A percentile compares a stretch with the other conserved stretches of the same genome.
phyloP scores from a whole-genome alignment of 2,113 vertebrate genomes.

The Manacus vitellinus region DNA sequence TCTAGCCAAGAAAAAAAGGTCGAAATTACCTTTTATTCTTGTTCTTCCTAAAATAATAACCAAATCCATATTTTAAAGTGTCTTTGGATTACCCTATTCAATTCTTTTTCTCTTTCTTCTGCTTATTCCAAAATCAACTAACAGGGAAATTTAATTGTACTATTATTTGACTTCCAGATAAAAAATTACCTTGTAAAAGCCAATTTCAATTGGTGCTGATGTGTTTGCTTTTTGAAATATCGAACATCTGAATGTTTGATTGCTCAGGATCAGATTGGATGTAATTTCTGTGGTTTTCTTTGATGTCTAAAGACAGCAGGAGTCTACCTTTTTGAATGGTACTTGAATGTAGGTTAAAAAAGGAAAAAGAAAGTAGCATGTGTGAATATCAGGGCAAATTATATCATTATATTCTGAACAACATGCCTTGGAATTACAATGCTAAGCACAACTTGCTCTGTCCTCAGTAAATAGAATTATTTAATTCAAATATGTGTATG shows the following conservation, averaged over 20 bases:
- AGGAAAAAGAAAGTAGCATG: not conserved
- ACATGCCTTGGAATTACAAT: not conserved
- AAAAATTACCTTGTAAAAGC: not conserved
- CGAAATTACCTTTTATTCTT: not conserved
- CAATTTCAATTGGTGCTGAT: not conserved
- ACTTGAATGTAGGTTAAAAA: not conserved
- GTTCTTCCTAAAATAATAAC: not conserved
- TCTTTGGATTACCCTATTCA: not conserved
- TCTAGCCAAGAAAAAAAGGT: not conserved
- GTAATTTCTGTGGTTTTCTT: slow-evolving; percentile 31
- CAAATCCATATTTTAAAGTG: not conserved
- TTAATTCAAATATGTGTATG: not conserved
- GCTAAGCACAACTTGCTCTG: not conserved
- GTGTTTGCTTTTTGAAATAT: slow-evolving; percentile 37
- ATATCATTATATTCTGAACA: not conserved
- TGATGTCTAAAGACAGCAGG: slow-evolving; percentile 2
- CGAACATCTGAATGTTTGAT: not conserved
- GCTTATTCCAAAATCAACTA: not conserved
- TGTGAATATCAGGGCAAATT: not conserved
- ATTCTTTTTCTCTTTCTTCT: not conserved
- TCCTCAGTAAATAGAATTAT: not conserved
- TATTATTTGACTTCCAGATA: not conserved
- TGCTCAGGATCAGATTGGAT: slow-evolving; percentile 9
- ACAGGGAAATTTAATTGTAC: not conserved
- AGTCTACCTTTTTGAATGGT: not conserved